Evolutionary conservation across 2,797 vertebrate genomes (phyloP).

Genomic region (Syngnathus acus): DNA sequence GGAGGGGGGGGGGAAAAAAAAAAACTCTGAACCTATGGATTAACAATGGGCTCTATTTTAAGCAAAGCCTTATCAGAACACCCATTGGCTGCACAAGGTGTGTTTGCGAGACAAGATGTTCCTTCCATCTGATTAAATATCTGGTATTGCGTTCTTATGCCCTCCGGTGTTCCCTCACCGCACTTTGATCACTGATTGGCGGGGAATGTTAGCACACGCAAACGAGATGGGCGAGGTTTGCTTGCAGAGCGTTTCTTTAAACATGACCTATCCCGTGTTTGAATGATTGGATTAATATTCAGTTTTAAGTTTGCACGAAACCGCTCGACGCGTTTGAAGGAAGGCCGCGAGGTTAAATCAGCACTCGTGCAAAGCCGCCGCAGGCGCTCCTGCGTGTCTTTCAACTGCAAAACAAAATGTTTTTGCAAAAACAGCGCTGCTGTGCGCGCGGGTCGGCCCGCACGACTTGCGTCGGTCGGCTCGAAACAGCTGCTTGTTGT

Average conservation of each 20-base stretch:
- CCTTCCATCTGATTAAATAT: conserved; percentile 23
- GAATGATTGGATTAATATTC: neutral
- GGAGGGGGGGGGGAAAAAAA: neutral
- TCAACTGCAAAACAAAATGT: neutral
- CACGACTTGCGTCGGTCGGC: neutral
- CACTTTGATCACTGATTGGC: conserved; percentile 21
- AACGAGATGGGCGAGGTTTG: conserved; percentile 12
- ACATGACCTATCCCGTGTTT: neutral
- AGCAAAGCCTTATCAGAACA: conserved; percentile 6
- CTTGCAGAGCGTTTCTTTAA: conserved; percentile 1
- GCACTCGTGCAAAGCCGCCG: neutral
- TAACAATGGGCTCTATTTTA: neutral
- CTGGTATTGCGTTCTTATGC: conserved; percentile 29
- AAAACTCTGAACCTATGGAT: neutral
- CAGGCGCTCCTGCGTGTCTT: neutral
- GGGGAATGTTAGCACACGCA: neutral
- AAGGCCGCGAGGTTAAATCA: neutral
- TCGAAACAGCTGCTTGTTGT: conserved; percentile 35
- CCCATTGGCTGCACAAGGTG: conserved; percentile 8
- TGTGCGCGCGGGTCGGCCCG: neutral
- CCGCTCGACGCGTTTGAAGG: neutral
- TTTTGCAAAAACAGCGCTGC: neutral
- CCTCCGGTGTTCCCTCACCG: conserved; percentile 10
- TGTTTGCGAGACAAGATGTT: conserved; percentile 30
- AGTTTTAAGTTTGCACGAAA: neutral